Evolutionary conservation across 2,113 vertebrate species (phyloP), one percentile per base, ranked within the genome.

Genomic region (Perognathus longimembris): DNA sequence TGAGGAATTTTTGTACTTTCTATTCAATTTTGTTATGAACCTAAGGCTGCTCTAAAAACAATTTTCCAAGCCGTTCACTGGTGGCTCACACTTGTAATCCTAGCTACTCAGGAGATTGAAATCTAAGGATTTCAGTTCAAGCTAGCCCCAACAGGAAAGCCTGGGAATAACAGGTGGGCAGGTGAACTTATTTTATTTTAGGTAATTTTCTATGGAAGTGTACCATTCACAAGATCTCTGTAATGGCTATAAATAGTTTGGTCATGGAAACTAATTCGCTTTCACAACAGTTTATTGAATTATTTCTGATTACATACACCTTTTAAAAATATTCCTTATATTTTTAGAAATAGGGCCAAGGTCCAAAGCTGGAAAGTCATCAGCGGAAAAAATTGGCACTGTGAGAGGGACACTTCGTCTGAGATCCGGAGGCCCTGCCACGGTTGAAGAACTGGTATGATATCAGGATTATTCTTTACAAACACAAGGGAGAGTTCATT

Each of bases 341-440:
- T 74, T 91, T 97, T 71, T 95, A 99, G 99, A 99, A 97, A 96
- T 99, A 34, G 98, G 99, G 95, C 98, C 99, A 4, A 98, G 99
- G 75, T 98, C 98, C 81, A 99, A 97, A 96, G 97, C 98, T 24
- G 93, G 96, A 95, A 98, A 97, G 97, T 93, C 98, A 3, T 95
- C 97, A 22, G 98, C 97, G 11, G 98, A 94, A 87, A 99, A 98
- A 96, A 96, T 99, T 3, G 98, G 98, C 74, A 98, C 97, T 10
- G 98, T 98, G 18, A 98, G 97, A 95, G 99, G 98, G 85, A 99
- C 99, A 0, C 97, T 99, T 95, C 98, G 99, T 18, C 98, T 99
- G 78, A 98, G 99, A 94, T 97, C 98, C 20, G 99, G 99, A 95
- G 99, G 99, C 28, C 98, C 98, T 10, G 99, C 99, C 9, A 99